A percentile compares a stretch with the other conserved stretches of the same genome.
Conservation (phyloP, 2,113 vertebrate species). For the human region DNA sequence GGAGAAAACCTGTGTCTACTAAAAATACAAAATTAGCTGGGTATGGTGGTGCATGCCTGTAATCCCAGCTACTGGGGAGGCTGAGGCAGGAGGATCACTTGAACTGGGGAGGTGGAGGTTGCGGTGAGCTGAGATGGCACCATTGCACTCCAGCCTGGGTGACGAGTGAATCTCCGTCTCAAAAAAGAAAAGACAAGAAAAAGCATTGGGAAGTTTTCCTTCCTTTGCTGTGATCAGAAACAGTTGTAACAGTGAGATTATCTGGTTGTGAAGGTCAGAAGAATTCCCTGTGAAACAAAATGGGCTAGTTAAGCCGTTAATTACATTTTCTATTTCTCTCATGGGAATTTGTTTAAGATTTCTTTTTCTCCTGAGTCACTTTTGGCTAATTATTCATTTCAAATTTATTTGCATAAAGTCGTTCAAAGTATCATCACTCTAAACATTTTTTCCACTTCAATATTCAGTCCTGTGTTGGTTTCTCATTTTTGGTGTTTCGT, state of each 20-base stretch:
- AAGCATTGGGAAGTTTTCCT: not conserved
- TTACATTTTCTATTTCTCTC: not conserved
- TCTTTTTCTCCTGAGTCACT: not conserved
- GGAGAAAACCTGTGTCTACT: too few relatives aligned
- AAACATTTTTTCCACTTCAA: not conserved
- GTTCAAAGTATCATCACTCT: not conserved
- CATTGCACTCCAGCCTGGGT: too few relatives aligned
- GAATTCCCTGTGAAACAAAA: not conserved
- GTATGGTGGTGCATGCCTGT: too few relatives aligned
- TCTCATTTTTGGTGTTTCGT: not conserved
- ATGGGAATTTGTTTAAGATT: not conserved
- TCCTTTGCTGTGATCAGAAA: not conserved
- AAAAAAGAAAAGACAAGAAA: not conserved
- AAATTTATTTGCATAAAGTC: not conserved
- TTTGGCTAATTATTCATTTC: not conserved
- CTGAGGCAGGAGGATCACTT: too few relatives aligned
- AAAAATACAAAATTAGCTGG: too few relatives aligned
- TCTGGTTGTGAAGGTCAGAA: not conserved
- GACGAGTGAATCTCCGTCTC: too few relatives aligned
- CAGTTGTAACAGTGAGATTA: not conserved
- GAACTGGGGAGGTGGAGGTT: too few relatives aligned
- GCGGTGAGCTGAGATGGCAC: too few relatives aligned
- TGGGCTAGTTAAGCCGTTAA: not conserved
- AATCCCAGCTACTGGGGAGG: too few relatives aligned
- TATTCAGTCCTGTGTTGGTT: too few relatives aligned